Base-by-base conservation (phyloP, 2,113 vertebrate species). In the Xerus inauris region DNA sequence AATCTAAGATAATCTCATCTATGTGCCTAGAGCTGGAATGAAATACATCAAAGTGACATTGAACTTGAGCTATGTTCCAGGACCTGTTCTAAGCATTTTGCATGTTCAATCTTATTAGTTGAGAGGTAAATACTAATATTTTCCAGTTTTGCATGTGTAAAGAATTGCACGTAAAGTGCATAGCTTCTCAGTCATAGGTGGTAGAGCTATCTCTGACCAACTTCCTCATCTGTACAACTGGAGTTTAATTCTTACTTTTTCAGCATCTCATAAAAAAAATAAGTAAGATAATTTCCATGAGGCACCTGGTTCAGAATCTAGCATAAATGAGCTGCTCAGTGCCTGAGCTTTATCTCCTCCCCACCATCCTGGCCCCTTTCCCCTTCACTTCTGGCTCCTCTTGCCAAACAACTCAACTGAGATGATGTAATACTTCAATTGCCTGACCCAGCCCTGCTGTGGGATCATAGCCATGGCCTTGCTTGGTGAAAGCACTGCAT, bases 401-500 rank as follows among this genome's bases (percentile, higher is more conserved):
- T 59, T 87, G 95, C 83, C 59, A 77, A 88, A 97, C 45, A 86
- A 45, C 40, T 84, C 59, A 85, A 28, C 45, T 45, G 42, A 89
- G 47, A 89, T 94, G 89, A 95, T 75, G 51, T 83, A 96, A 95
- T 91, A 38, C 65, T 87, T 88, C 73, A n/a, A 20, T 62, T 65
- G 51, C 64, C 64, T 92, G 87, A 86, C 82, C 93, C 13, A 16
- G 82, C n/a, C 54, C 82, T 69, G 42, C 71, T 89, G 16, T 92
- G 71, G 75, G 80, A 87, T 93, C 0, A 0, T 6, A 22, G 71
- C 72, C 80, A n/a, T 30, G 40, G 73, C 83, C 67, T 84, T 91
- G 57, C 59, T 76, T 92, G 83, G 93, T 95, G 85, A 96, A 97
- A 96, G 51, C 49, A 40, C 59, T 85, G 28, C 28, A 91, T 96